Evolutionary conservation across 2,797 vertebrate species (phyloP).

Genomic region (Melanotaenia trifasciata): DNA sequence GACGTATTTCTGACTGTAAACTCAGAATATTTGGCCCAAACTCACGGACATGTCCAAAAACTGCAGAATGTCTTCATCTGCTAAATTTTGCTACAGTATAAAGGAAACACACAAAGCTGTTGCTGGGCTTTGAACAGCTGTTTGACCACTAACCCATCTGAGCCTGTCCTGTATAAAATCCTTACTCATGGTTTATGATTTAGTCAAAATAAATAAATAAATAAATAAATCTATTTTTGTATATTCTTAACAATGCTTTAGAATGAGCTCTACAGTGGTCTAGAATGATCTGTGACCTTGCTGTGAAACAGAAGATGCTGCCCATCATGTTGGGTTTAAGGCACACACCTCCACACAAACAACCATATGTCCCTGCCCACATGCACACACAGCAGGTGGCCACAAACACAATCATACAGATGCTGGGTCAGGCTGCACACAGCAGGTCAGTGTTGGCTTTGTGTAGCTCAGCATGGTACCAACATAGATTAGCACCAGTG

Average conservation of each 20-base stretch:
- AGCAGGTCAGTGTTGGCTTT: slow-evolving; percentile 71
- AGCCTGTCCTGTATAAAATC: background rate
- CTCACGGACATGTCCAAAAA: too few relatives aligned
- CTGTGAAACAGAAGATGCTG: slow-evolving; percentile 45
- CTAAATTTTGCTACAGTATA: too few relatives aligned
- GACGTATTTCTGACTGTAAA: too few relatives aligned
- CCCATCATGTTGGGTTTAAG: slow-evolving; percentile 42
- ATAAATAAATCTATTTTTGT: background rate
- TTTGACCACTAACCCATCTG: background rate
- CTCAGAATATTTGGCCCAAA: too few relatives aligned
- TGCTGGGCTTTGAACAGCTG: background rate
- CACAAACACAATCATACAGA: slow-evolving; percentile 72
- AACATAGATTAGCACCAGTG: slow-evolving; percentile 69
- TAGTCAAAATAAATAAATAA: background rate
- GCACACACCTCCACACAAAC: slow-evolving; percentile 14
- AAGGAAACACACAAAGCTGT: too few relatives aligned
- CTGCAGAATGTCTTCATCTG: too few relatives aligned
- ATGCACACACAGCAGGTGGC: slow-evolving; percentile 54
- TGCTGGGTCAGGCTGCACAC: slow-evolving; percentile 71
- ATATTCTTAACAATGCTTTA: background rate
- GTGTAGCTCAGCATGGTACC: slow-evolving; percentile 66
- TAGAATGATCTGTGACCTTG: slow-evolving; percentile 50
- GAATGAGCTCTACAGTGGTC: background rate
- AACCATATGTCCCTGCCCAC: slow-evolving; percentile 13
- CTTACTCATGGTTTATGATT: background rate